Evolutionary conservation across 2,113 vertebrate species (phyloP), one percentile per base, ranked within the genome.

Genomic region (Diphyllodes magnificus): DNA sequence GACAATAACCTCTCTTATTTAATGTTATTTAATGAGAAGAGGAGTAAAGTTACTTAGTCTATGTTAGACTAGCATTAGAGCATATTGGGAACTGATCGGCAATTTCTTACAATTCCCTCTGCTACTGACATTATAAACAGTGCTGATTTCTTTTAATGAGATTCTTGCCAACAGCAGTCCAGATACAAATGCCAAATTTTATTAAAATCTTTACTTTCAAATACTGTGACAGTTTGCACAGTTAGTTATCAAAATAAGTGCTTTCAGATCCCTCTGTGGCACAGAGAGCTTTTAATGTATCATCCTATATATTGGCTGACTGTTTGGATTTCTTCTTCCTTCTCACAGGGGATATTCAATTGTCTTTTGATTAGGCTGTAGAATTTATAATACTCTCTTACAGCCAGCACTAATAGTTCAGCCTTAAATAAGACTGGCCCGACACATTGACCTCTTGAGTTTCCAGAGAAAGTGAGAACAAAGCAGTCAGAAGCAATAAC

Each of bases 171-270:
- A 81, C 20, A 88, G 53, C 45, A 79, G 60, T 39, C 35, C 39
- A 89, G 80, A 88, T 68, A 83, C 27, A 94, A 95, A 88, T 82
- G 47, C 15, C 65, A 86, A 56, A 82, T 71, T 83, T 88, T 84
- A 92, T 92, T 91, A 88, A 85, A 95, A 95, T 86, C 24, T 86
- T 88, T 70, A 54, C 60, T 80, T 91, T 84, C 56, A 68, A 91
- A 91, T 75, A 93, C 65, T 79, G 60, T 86, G 60, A 90, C 21
- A 82, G 50, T 93, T 86, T 88, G 27, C 50, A 60, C 22, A 89
- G 24, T 51, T 60, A 82, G 25, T 72, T 86, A 86, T 51, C 53
- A 80, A 61, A 90, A 70, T 30, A 65, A 0, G 2, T 68, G 69
- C 69, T 77, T 92, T 82, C 35, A 61, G 69, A 87, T 82, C n/a